A percentile compares a stretch with the other conserved stretches of the same genome.
Evolutionary conservation across 1,140 invertebrate genomes (phyloP).

Genomic region (Aphelinus certus): DNA sequence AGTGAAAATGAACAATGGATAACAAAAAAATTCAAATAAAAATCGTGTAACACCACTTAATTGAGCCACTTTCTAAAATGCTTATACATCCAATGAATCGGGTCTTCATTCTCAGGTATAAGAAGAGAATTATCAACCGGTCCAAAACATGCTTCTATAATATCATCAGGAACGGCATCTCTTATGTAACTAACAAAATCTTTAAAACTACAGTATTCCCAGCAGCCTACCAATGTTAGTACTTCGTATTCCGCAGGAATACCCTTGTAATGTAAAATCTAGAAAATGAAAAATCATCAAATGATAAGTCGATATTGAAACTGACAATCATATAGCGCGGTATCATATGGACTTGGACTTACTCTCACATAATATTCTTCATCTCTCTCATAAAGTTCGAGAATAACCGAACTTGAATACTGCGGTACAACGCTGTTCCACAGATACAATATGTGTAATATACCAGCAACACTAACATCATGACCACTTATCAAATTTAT

Average conservation of each 20-base stretch:
- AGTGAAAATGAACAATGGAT: no score
- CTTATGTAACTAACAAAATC: not conserved
- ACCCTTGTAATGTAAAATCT: conserved; percentile 8
- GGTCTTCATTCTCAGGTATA: not conserved
- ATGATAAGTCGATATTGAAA: not conserved
- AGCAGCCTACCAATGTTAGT: not conserved
- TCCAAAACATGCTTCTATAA: not conserved
- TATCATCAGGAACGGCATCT: not conserved
- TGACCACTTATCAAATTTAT: conserved; percentile 73
- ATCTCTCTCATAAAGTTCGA: conserved; percentile 51
- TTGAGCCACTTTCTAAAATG: not conserved
- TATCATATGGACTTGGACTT: not conserved
- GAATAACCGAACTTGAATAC: conserved; percentile 64
- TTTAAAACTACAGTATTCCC: not conserved
- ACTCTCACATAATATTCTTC: conserved; percentile 44
- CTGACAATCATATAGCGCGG: not conserved
- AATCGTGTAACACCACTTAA: no score
- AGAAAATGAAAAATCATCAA: not conserved
- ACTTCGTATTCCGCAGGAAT: not conserved
- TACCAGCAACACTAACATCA: conserved; percentile 75
- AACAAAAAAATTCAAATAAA: no score
- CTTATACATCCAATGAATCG: not conserved
- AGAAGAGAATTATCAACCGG: not conserved
- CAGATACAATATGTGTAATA: conserved; percentile 72
- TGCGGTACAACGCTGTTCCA: conserved; percentile 70